Percentiles rank a stretch among this genome's conserved stretches.
These are phyloP conservation scores for Lottia gigantea DNA, from an alignment of 2,888 invertebrate genomes.

Conservation along the genomic window DNA sequence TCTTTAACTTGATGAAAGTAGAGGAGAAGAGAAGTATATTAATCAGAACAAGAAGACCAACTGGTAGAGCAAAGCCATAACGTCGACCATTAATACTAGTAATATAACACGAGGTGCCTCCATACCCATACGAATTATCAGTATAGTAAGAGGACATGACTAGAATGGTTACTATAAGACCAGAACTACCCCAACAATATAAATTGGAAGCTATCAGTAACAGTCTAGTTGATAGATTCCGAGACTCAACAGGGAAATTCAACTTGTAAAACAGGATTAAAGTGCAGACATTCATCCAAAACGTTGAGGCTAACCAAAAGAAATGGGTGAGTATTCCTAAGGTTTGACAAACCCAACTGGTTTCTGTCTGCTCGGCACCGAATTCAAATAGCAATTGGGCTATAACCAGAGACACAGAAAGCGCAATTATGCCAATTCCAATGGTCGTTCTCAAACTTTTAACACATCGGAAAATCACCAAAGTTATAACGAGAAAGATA, in stretches of 20 bases:
- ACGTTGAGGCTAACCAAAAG: constrained; percentile 11
- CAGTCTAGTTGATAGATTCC: background rate
- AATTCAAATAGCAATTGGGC: constrained; percentile 12
- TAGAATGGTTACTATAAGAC: background rate
- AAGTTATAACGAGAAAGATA: background rate
- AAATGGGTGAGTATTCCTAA: constrained; percentile 7
- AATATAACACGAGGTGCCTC: background rate
- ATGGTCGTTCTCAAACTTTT: background rate
- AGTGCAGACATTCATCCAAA: constrained; percentile 17
- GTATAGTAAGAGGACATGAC: background rate
- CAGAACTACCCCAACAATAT: background rate
- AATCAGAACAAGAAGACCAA: background rate
- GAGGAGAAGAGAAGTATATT: constrained; percentile 8
- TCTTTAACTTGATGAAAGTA: background rate
- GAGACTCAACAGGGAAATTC: constrained; percentile 6
- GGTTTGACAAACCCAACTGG: background rate
- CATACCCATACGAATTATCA: background rate
- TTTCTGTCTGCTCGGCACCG: constrained; percentile 10
- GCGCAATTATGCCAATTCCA: background rate
- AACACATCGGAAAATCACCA: background rate
- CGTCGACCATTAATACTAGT: background rate
- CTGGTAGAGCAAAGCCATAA: constrained; percentile 12
- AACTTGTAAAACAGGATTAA: constrained; percentile 9
- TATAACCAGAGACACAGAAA: background rate
- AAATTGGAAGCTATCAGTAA: background rate